Evolutionary conservation across 2,797 vertebrate genomes (phyloP), one percentile per base, ranked within the genome.

Genomic region (Microctenopoma lineatum): DNA sequence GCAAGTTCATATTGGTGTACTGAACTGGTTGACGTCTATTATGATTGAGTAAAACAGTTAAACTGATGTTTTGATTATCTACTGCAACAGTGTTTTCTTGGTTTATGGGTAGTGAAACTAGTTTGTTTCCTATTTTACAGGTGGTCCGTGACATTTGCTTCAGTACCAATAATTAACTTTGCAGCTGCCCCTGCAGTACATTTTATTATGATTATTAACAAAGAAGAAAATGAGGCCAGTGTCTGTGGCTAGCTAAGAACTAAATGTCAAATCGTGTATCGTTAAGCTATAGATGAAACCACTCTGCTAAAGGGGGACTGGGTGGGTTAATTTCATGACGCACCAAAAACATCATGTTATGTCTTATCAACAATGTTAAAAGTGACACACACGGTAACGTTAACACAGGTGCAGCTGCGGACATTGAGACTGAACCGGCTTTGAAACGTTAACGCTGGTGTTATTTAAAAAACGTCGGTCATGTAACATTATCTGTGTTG

Each of bases 361-460:
- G 46, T 14, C 38, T 70, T 10, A 60, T 59, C 12, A 32, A 42
- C 21, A 62, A 5, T 52, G 56, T 61, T 18, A 64, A 44, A 44
- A 68, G 14, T 57, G 58, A 48, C n/a, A 59, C 8, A 65, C 12
- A 45, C 16, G 64, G 16, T 39, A 65, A 59, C 1, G 53, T 51
- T 59, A 51, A 36, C 60, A 58, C 66, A 18, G 25, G 11, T 68
- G 15, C 27, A 79, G 59, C 44, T 66, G 81, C 59, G 80, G 86
- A 80, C 83, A 80, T 79, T 67, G 11, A 39, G 27, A 75, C 66
- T 66, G 38, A 73, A 60, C 83, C 65, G 76, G 73, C 82, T 73
- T 39, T 61, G 18, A 56, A 69, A 81, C 50, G 44, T 69, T 51
- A 66, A 60, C 42, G 51, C 56, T 70, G 44, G 45, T 34, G 78